Evolutionary conservation across 2,113 vertebrate species (phyloP), one percentile per base, ranked within the genome.

Genomic region (Amblyopsis rosae): DNA sequence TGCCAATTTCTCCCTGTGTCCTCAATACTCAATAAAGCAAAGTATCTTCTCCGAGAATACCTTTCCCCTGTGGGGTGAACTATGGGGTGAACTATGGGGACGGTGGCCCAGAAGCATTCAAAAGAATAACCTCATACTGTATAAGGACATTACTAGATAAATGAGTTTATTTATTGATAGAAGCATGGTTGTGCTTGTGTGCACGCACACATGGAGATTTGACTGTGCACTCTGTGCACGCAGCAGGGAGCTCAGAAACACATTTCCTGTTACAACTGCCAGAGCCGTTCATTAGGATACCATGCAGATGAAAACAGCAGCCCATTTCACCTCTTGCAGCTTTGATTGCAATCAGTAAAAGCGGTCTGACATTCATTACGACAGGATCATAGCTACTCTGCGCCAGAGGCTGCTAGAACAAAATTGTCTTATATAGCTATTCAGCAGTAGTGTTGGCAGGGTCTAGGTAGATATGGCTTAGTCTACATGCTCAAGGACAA

Each of bases 101-200:
- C 80, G 93, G 92, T n/a, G 92, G 93, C 66, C 92, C 93, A 91
- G 90, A 93, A 55, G 94, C 93, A 19, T 94, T 95, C 87, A 95
- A 93, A 86, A 94, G 94, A 78, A 46, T 93, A 78, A 94, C 92
- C 62, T 91, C 93, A 48, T 92, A 26, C 26, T 26, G 26, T 26
- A 94, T 77, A 93, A 94, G 69, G 92, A 54, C 53, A 53, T 13
- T 33, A 32, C 53, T 45, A 11, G 1, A 41, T 41, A 56, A 63
- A 61, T 68, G 51, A 54, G 71, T 74, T 61, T 66, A 64, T 72
- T 68, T 26, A 54, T 66, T 13, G 49, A 53, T 9, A 54, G 50
- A 16, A 46, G n/a, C 13, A 56, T 70, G 9, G 72, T 76, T 78
- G 12, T n/a, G 26, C 26, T 26, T 26, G 7, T n/a, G n/a, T n/a